These are phyloP conservation scores for Sebastes fasciatus DNA, from an alignment of 2,113 vertebrate species.

Conservation along the genomic window DNA sequence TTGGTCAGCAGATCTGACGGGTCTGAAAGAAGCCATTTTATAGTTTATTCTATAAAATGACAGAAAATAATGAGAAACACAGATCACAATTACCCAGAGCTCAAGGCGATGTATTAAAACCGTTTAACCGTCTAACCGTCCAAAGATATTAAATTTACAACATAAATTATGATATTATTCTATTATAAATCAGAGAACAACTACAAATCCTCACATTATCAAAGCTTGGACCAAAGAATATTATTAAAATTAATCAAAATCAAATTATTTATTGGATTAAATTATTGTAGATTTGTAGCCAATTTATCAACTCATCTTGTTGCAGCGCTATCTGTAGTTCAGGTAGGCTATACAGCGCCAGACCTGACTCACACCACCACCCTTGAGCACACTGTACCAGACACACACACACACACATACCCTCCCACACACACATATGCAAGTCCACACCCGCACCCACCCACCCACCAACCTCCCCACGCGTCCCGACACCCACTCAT, in stretches of 20 bases:
- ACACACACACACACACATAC: slow-evolving; percentile 44
- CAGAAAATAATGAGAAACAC: not conserved
- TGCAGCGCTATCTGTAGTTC: slow-evolving; percentile 20
- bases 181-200: not conserved
- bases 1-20: not conserved
- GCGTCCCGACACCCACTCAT: slow-evolving; percentile 44
- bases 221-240: not conserved
- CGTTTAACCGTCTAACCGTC: not conserved
- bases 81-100: not conserved
- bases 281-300: not conserved
- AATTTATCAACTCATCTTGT: not conserved
- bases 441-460: slow-evolving; percentile 50
- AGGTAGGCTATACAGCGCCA: slow-evolving; percentile 37
- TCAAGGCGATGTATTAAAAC: not conserved
- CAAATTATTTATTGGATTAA: not conserved
- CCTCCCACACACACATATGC: slow-evolving; percentile 48
- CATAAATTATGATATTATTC: no score
- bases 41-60: not conserved
- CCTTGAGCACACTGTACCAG: slow-evolving; percentile 38
- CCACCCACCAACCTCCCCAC: slow-evolving; percentile 37
- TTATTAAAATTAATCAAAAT: not conserved
- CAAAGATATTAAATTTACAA: not conserved
- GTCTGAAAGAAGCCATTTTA: not conserved
- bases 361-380: slow-evolving; percentile 60
- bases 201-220: not conserved